Base-by-base conservation (phyloP, 2,113 vertebrate genomes). In the Pogonocichla stellata region DNA sequence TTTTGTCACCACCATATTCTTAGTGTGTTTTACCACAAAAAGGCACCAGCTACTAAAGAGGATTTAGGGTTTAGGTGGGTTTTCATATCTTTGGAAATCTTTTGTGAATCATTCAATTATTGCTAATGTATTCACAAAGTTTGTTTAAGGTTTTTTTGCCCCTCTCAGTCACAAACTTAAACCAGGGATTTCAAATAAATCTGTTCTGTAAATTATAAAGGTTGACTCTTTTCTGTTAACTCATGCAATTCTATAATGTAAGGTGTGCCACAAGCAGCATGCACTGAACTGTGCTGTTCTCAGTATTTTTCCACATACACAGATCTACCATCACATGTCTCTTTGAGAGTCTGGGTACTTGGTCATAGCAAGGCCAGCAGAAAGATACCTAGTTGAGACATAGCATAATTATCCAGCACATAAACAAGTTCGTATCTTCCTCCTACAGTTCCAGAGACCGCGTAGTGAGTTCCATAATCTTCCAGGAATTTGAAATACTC, bases 401-500 rank as follows among this genome's bases (percentile, higher is more conserved):
- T 98, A 70, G 73, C 34, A 0, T 97, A 92, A 56, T 98, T 97
- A 97, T 99, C 98, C 80, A 99, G 97, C 65, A 99, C 97, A 1
- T 99, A 99, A 45, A 99, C 56, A 73, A 99, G 93, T 80, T 99
- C 98, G 11, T 99, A 99, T 96, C 98, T 95, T 54, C 99, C 99
- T 47, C 99, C 99, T 7, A 98, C 82, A 65, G 84, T 97, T 65
- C 99, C 99, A 77, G 98, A 99, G 65, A 65, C 97, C 0, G 98
- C 98, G 92, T 99, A 99, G 95, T 99, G 99, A 25, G 99, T 99
- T 86, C 99, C 99, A 47, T 99, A 99, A 62, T 98, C 98, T 97
- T 99, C 99, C 75, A 99, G 84, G 97, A 99, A 99, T 84, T 97
- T 97, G 94, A 99, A 99, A 96, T 99, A 99, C 92, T 98, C 97